Evolutionary conservation across 2,797 vertebrate species (phyloP).

Genomic region (Sparidentex hasta): DNA sequence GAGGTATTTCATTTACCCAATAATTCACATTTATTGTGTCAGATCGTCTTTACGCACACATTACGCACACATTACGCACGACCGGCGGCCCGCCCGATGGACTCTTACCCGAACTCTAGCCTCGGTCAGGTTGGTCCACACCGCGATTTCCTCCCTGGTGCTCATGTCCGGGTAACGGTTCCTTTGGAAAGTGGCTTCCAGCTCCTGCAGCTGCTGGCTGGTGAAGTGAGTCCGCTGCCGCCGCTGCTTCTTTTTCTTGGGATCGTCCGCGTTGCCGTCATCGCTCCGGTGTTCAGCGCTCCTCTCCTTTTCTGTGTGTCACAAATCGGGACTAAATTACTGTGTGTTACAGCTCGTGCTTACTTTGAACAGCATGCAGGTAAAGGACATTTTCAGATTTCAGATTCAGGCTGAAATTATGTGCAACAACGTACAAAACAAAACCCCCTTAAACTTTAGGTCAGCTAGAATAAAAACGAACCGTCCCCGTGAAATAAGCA

Average conservation of each 20-base stretch:
- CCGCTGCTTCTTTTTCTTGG: constrained; percentile 95
- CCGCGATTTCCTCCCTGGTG: constrained; percentile 95
- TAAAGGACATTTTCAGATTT: not conserved
- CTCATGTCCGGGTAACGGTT: constrained; percentile 98
- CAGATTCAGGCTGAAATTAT: not conserved
- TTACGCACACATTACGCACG: constrained; percentile 60
- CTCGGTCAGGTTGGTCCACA: constrained; percentile 97
- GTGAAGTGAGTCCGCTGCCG: constrained; percentile 96
- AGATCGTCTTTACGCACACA: constrained; percentile 11
- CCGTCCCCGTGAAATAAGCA: constrained; percentile 18
- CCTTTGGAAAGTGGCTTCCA: constrained; percentile 96
- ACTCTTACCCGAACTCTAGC: constrained; percentile 94
- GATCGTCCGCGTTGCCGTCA: constrained; percentile 91
- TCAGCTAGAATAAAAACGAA: not conserved
- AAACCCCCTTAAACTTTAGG: not conserved
- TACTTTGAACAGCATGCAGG: not conserved
- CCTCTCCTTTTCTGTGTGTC: constrained; percentile 91
- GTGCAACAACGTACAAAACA: not conserved
- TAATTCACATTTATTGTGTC: not conserved
- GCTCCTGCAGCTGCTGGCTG: constrained; percentile 96
- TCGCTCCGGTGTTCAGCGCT: constrained; percentile 91
- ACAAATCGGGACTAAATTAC: not conserved
- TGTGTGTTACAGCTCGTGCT: not conserved
- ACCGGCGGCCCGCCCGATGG: not conserved
- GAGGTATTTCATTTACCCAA: not conserved